Conservation (phyloP, 2,888 invertebrate species). For the Hofmannophila pseudospretella region DNA sequence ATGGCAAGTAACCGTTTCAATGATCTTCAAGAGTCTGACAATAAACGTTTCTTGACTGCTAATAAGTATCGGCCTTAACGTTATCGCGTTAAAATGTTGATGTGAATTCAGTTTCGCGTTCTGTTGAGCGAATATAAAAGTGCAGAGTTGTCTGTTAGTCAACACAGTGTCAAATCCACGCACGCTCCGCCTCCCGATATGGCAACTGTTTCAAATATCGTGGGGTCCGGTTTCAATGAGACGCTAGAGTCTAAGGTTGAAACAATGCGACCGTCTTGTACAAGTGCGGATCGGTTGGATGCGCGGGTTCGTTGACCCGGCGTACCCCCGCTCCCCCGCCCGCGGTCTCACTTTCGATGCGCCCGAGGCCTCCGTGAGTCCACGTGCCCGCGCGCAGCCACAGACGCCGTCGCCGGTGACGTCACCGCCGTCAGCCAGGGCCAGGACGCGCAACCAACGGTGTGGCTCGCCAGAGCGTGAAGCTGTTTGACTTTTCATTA, state of each 20-base stretch:
- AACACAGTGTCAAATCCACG: slow-evolving; percentile 19
- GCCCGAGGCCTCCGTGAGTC: slow-evolving; percentile 61
- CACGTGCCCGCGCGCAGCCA: slow-evolving; percentile 64
- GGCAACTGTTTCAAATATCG: slow-evolving; percentile 26
- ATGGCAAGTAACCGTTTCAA: too few species aligned
- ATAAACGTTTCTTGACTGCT: too few species aligned
- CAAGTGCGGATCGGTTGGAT: slow-evolving; percentile 71
- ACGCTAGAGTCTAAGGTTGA: slow-evolving; percentile 44
- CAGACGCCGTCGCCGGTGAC: slow-evolving; percentile 52
- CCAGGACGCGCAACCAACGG: slow-evolving; percentile 41
- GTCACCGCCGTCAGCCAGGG: slow-evolving; percentile 40
- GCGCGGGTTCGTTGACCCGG: slow-evolving; percentile 52
- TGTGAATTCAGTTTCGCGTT: not conserved
- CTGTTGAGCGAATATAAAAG: slow-evolving; percentile 1
- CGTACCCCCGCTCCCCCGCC: slow-evolving; percentile 34
- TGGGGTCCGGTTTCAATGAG: slow-evolving; percentile 35
- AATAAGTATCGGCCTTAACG: too few species aligned
- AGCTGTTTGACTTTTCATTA: slow-evolving; percentile 59
- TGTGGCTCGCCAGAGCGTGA: slow-evolving; percentile 46
- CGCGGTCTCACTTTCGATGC: slow-evolving; percentile 73
- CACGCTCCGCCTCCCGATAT: slow-evolving; percentile 11
- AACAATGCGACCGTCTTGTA: slow-evolving; percentile 69
- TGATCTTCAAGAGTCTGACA: too few species aligned
- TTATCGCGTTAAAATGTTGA: not conserved
- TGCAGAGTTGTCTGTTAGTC: slow-evolving; percentile 15